A percentile compares a stretch with the other conserved stretches of the same genome.
Evolutionary conservation across 1,140 invertebrate genomes (phyloP).

Genomic region (Ephestia elutella): DNA sequence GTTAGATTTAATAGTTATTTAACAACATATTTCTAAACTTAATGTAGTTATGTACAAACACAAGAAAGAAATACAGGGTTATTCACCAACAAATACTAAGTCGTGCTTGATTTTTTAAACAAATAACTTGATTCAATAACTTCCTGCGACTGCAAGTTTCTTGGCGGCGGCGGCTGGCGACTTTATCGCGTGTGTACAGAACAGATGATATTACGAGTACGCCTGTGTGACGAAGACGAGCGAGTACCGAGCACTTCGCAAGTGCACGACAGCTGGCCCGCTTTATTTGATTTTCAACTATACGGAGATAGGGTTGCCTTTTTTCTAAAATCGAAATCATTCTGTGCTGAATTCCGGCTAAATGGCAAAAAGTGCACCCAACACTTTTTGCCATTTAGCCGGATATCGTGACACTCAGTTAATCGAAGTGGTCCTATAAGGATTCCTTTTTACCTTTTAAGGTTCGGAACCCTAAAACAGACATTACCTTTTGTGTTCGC

Average conservation of each 20-base stretch:
- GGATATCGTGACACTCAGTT: no score
- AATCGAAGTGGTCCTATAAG: no score
- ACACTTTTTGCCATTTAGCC: no score
- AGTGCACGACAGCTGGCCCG: slow-evolving; percentile 49
- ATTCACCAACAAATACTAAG: neutral
- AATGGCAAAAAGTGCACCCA: no score
- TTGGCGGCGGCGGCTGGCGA: slow-evolving; percentile 24
- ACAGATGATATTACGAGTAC: slow-evolving; percentile 28
- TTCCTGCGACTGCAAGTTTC: slow-evolving; percentile 19
- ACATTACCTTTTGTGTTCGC: no score
- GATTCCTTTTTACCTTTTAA: no score
- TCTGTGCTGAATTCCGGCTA: no score
- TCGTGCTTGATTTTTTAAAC: slow-evolving; percentile 14
- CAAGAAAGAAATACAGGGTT: neutral
- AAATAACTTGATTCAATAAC: neutral
- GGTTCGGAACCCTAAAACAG: no score
- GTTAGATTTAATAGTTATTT: no score
- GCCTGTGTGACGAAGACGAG: slow-evolving; percentile 39
- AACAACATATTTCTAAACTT: no score
- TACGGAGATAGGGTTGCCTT: slow-evolving; percentile 17
- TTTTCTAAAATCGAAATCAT: no score
- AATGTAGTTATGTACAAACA: no score
- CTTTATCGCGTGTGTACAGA: slow-evolving; percentile 8
- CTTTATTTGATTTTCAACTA: slow-evolving; percentile 58
- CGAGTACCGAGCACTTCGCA: slow-evolving; percentile 36